phyloP scores from a whole-genome alignment of 2,888 invertebrate genomes.

The Rhagonycha lutea region DNA sequence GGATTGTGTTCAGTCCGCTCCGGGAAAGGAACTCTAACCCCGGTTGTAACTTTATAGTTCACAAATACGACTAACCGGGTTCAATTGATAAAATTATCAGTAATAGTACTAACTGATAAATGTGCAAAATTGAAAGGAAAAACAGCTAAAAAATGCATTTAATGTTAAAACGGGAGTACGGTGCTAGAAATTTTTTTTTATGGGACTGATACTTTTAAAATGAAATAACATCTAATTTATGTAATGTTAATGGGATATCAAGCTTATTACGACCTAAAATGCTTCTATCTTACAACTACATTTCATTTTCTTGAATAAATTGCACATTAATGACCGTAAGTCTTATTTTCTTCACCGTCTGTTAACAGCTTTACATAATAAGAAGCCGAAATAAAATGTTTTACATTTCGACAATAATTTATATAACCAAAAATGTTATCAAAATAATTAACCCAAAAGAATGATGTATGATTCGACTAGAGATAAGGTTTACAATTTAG shows the following conservation, averaged over 20 bases:
- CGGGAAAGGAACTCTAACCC: constrained; percentile 38
- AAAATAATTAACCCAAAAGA: not conserved
- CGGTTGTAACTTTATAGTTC: constrained; percentile 35
- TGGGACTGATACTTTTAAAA: not conserved
- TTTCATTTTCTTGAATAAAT: constrained; percentile 38
- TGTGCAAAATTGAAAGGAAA: not conserved
- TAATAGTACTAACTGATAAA: not conserved
- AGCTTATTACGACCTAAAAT: constrained; percentile 33
- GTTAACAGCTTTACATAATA: constrained; percentile 32
- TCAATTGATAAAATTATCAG: constrained; percentile 12
- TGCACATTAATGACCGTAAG: constrained; percentile 40
- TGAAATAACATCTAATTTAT: constrained; percentile 19
- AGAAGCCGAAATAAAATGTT: constrained; percentile 19
- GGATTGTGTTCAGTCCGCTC: constrained; percentile 46
- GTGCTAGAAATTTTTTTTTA: not conserved
- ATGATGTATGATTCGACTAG: not conserved
- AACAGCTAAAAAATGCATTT: not conserved
- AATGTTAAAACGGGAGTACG: not conserved
- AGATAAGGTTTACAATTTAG: not conserved
- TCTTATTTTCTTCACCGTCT: constrained; percentile 36
- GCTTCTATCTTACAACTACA: constrained; percentile 32
- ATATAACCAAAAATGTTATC: not conserved
- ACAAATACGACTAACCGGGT: constrained; percentile 8
- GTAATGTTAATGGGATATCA: constrained; percentile 31
- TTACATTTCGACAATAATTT: constrained; percentile 15